A percentile compares a stretch with the other conserved stretches of the same genome.
Conservation (phyloP, 2,797 vertebrate species). For the Nyctalus aviator region DNA sequence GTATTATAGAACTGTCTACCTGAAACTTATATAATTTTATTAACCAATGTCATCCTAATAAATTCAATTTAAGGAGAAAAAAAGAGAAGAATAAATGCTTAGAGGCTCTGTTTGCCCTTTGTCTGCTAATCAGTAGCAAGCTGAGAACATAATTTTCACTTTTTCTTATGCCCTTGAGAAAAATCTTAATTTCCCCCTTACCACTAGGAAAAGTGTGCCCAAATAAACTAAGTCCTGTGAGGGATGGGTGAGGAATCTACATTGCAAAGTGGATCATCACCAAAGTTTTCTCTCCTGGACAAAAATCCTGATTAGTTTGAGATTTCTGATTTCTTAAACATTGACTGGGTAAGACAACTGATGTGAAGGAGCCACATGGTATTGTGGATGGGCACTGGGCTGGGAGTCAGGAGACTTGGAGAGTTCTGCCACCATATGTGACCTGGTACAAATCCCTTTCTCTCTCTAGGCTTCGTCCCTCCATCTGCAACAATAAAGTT, state of each 20-base stretch:
- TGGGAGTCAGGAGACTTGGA: neutral
- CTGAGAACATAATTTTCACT: constrained; percentile 56
- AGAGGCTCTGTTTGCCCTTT: constrained; percentile 56
- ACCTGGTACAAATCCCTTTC: neutral
- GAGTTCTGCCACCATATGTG: neutral
- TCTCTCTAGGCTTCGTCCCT: neutral
- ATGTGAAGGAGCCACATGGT: neutral
- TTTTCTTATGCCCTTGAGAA: constrained; percentile 35
- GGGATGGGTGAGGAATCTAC: neutral
- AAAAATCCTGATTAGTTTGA: constrained; percentile 26
- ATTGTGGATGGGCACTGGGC: neutral
- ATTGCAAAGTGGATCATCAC: neutral
- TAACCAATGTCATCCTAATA: neutral
- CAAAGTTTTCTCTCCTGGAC: neutral
- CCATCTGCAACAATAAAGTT: neutral
- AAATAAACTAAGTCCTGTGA: neutral
- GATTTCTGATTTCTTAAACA: constrained; percentile 44
- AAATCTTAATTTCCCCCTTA: constrained; percentile 55
- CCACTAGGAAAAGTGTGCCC: neutral
- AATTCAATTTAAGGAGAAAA: too few relatives aligned
- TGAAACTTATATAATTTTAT: neutral
- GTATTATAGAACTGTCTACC: neutral
- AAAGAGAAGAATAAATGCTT: constrained; percentile 58
- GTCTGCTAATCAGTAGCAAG: constrained; percentile 61
- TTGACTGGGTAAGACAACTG: constrained; percentile 9